phyloP scores from a whole-genome alignment of 2,888 invertebrate species.

The Melieria crassipennis region DNA sequence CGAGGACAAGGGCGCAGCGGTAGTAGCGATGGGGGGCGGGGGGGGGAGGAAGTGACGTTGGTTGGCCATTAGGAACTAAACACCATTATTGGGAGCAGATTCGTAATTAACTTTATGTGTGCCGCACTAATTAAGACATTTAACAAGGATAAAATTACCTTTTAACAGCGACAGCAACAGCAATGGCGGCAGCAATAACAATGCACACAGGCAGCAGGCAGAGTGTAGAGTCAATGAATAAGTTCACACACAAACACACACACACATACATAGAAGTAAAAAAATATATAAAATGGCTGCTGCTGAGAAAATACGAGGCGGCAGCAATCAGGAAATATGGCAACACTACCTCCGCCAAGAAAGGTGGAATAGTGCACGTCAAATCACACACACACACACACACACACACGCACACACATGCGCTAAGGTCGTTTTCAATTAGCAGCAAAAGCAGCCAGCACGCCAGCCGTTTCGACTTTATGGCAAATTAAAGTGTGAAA shows the following conservation, averaged over 20 bases:
- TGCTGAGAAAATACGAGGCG: neutral
- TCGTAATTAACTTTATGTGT: conserved; percentile 48
- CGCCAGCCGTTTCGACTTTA: neutral
- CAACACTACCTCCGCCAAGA: too few species aligned
- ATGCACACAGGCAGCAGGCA: neutral
- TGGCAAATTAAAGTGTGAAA: neutral
- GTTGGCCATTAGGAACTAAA: conserved; percentile 37
- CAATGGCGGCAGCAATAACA: conserved; percentile 7
- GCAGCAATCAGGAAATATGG: too few species aligned
- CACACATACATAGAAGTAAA: neutral
- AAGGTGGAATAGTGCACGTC: too few species aligned
- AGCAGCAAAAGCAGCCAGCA: neutral
- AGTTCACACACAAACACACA: neutral
- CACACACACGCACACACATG: neutral
- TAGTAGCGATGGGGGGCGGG: too few species aligned
- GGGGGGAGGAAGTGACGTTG: too few species aligned
- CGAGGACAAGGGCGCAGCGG: too few species aligned
- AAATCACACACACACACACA: too few species aligned
- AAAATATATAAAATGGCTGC: neutral
- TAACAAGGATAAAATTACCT: conserved; percentile 47
- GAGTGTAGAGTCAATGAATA: neutral
- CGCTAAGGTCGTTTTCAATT: conserved; percentile 3
- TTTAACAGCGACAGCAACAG: conserved; percentile 18
- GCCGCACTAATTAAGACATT: conserved; percentile 47
- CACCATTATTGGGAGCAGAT: conserved; percentile 43